Base-by-base conservation (phyloP, 2,113 vertebrate species). In the Corythoichthys haematopterus region DNA sequence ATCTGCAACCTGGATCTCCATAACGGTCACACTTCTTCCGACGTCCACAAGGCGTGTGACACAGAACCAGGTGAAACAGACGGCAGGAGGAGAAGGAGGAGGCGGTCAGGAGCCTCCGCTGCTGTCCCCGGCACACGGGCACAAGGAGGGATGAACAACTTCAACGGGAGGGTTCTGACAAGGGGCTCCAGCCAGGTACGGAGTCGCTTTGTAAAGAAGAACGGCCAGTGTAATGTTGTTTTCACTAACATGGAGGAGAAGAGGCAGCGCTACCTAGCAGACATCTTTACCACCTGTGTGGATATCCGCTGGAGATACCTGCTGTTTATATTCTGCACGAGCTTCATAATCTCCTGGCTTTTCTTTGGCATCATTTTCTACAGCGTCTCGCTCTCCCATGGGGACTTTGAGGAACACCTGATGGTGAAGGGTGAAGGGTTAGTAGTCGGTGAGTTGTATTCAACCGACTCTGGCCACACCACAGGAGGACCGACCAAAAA, bases 181-280 rank as follows among this genome's bases (percentile, higher is more conserved):
- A 83, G 90, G 68, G 91, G 92, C 74, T 91, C 91, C 71, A 85
- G 87, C 84, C 96, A 95, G 71, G 87, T 92, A 38, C 92, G 95
- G 75, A 98, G 94, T 85, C 95, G 97, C n/a, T 98, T 99, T 1
- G 96, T 99, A 15, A 98, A 96, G 91, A 99, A 99, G 88, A 98
- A 95, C 2, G 97, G 97, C 65, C 97, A 99, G 50, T 99, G 97
- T 81, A 99, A 99, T 0, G 95, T 98, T 6, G 88, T 96, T 56
- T 98, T 97, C 76, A 93, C 92, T 83, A 98, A 99, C 90, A 90
- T 99, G 88, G 96, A 95, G 71, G 95, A 98, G 81, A 96, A 95
- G 78, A 93, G 94, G 0, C 94, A 94, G 76, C 95, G 97, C 69
- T 99, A 97, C 88, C 91, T 99, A 69, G 95, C 95, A 0, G 97